phyloP scores from a whole-genome alignment of 2,888 invertebrate genomes.

The Drosophila meridiana region DNA sequence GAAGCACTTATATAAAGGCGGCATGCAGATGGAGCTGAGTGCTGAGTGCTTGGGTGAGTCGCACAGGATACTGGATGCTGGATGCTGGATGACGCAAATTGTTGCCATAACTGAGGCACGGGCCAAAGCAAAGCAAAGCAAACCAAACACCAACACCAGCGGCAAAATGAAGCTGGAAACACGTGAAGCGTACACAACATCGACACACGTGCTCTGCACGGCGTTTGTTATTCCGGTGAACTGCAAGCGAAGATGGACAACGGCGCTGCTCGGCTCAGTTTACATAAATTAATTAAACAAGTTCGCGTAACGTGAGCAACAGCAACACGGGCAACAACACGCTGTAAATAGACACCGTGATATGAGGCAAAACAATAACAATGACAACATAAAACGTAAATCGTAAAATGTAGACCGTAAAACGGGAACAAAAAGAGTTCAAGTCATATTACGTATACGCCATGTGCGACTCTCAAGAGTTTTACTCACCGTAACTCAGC shows the following conservation, averaged over 20 bases:
- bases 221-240: constrained; percentile 7
- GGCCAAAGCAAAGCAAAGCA: constrained; percentile 20
- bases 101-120: constrained; percentile 62
- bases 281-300: constrained; percentile 75
- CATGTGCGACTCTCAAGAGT: constrained; percentile 15
- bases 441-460: constrained; percentile 55
- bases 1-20: constrained; percentile 59
- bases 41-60: no score
- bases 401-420: not conserved
- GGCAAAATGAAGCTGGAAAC: constrained; percentile 48
- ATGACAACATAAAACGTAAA: constrained; percentile 8
- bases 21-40: not conserved
- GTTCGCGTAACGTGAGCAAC: constrained; percentile 63
- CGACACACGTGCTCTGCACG: constrained; percentile 40
- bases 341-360: not conserved
- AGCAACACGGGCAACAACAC: constrained; percentile 8
- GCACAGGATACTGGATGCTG: not conserved
- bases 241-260: constrained; percentile 12
- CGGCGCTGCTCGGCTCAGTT: constrained; percentile 43
- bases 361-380: constrained; percentile 13
- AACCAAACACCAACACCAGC: constrained; percentile 28
- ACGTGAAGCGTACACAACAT: constrained; percentile 56
- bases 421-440: constrained; percentile 19
- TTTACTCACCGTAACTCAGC: constrained; percentile 56
- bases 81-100: constrained; percentile 58